phyloP scores from a whole-genome alignment of 2,888 invertebrate genomes.

The Nomada fabriciana region DNA sequence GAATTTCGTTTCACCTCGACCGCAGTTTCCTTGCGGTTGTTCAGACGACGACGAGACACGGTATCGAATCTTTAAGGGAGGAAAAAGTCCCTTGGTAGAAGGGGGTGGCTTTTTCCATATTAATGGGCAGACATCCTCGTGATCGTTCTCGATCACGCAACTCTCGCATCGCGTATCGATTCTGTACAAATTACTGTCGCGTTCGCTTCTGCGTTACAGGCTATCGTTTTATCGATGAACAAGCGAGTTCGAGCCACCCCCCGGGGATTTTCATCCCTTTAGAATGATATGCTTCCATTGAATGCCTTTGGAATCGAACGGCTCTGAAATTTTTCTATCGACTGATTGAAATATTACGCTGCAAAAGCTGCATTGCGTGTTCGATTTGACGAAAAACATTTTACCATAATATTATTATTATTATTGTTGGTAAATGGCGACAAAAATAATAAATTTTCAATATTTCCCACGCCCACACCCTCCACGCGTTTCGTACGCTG shows the following conservation, averaged over 20 bases:
- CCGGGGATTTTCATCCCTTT: background rate
- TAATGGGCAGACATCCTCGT: background rate
- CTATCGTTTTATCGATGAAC: conserved; percentile 19
- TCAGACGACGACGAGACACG: background rate
- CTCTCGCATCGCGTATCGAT: background rate
- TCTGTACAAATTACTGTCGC: background rate
- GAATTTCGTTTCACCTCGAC: background rate
- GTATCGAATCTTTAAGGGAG: background rate
- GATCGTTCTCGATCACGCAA: conserved; percentile 5
- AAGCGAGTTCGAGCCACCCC: background rate
- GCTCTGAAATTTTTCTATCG: background rate
- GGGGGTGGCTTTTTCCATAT: background rate
- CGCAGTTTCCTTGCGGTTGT: too few species aligned
- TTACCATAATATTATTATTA: too few species aligned
- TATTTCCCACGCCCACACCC: too few species aligned
- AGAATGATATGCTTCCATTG: background rate
- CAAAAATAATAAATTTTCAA: too few species aligned
- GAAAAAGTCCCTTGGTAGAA: too few species aligned
- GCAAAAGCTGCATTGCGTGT: too few species aligned
- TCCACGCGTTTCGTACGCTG: too few species aligned
- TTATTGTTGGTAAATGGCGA: too few species aligned
- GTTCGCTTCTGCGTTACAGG: background rate
- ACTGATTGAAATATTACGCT: background rate
- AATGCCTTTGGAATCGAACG: background rate
- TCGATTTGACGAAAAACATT: too few species aligned